Evolutionary conservation across 35 echinoderm and acorn worm species (phyloP).

Genomic region (Anneissia japonica): DNA sequence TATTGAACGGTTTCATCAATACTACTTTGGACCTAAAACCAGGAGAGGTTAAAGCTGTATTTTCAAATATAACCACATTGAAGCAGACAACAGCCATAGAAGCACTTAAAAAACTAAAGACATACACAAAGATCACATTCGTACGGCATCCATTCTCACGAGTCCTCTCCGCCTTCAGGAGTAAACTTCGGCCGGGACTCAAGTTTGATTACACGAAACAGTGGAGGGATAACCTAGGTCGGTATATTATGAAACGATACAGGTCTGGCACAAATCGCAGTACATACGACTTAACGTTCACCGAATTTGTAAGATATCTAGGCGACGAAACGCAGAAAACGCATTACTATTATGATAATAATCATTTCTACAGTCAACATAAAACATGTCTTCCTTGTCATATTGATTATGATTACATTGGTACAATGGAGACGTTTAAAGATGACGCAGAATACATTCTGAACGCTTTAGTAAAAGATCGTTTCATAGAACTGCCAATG

Average conservation of each 20-base stretch:
- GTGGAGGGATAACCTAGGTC: background rate
- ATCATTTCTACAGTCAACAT: slow-evolving; percentile 41
- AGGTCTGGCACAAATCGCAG: background rate
- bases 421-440: slow-evolving; percentile 57
- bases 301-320: slow-evolving; percentile 54
- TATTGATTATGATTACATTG: slow-evolving; percentile 59
- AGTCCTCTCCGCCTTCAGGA: slow-evolving; percentile 50
- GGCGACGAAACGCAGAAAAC: background rate
- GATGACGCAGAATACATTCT: slow-evolving; percentile 30
- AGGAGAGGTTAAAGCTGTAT: background rate
- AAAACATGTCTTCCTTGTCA: slow-evolving; percentile 45
- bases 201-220: background rate
- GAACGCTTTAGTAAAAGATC: background rate
- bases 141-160: slow-evolving; percentile 51
- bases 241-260: background rate
- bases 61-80: background rate
- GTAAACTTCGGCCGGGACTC: slow-evolving; percentile 33
- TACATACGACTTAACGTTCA: slow-evolving; percentile 21
- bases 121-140: slow-evolving; percentile 56
- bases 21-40: background rate
- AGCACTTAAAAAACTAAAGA: slow-evolving; percentile 20
- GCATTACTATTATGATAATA: background rate
- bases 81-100: background rate
- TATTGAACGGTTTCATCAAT: slow-evolving; percentile 5
- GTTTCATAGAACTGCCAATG: background rate